Evolutionary conservation across 2,888 invertebrate genomes (phyloP), one percentile per base, ranked within the genome.

Genomic region (Villa cingulata): DNA sequence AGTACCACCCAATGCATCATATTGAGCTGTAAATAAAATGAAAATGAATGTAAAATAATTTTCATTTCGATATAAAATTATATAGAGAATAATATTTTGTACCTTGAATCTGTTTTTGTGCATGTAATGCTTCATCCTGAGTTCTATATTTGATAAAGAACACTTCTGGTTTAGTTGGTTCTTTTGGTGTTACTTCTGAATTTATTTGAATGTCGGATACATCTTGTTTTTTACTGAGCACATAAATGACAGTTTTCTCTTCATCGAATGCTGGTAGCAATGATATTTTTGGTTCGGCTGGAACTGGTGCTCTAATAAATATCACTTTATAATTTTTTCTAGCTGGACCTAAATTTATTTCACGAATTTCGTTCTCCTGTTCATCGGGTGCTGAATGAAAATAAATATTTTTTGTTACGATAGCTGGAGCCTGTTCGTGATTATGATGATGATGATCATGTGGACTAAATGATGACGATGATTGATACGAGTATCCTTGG

Each of bases 221-320:
- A 50, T 68, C 66, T 3, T 62, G 59, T 48, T 68, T 68, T 51
- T 67, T 68, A 43, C 62, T 64, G 44, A 68, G 54, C 38, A 68
- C 68, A 55, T 68, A 68, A 47, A 68, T 67, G 32, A 68, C 64
- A 27, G 68, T 68, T 57, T 68, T 68, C 49, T 68, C 68, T 53
- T 68, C 68, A 27, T 56, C 57, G 0, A 62, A 62, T 2, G 62
- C 62, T 34, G 41, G 29, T 6, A 32, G 27, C 1, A 65, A 49
- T 1, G 58, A 59, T 10, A 65, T n/a, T 32, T 32, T 32, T 1
- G 62, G 55, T 19, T 36, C 16, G 2, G 39, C 14, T 15, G 15
- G 18, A 3, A 65, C 54, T 16, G 68, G 68, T 7, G 68, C 62
- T 54, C 67, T 68, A 17, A 68, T 68, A 51, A 68, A 68, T 10